Conservation (phyloP, 2,888 invertebrate genomes). For the Maniola hyperantus region DNA sequence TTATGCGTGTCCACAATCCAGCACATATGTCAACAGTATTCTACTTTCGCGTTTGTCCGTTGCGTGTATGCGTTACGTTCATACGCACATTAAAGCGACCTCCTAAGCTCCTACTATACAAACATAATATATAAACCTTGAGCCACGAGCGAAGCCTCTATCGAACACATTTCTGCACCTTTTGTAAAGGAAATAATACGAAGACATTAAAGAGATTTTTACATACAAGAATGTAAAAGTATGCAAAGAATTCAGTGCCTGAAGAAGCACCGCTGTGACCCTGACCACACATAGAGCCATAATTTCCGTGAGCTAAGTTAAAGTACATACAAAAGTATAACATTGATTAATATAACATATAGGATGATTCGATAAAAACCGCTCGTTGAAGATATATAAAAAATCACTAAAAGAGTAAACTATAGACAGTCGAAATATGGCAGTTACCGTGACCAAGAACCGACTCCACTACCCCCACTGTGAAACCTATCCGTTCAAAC, state of each 20-base stretch:
- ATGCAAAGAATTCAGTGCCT: neutral
- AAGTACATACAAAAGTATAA: neutral
- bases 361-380: slow-evolving; percentile 21
- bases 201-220: neutral
- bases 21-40: no score
- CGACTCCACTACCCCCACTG: slow-evolving; percentile 14
- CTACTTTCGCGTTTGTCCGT: no score
- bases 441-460: slow-evolving; percentile 48
- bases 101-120: neutral
- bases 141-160: neutral
- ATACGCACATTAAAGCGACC: neutral
- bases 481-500: neutral
- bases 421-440: slow-evolving; percentile 59
- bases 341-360: neutral
- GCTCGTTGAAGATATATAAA: slow-evolving; percentile 16
- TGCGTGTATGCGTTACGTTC: no score
- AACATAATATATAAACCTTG: slow-evolving; percentile 3
- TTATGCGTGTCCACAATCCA: no score
- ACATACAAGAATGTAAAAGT: neutral
- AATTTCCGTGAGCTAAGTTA: neutral
- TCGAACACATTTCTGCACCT: neutral
- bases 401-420: slow-evolving; percentile 43
- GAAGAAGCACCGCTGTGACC: no score
- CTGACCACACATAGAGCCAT: neutral
- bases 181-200: neutral